phyloP scores from a whole-genome alignment of 92 coral and sea anemone species.

The Galaxea fascicularis region DNA sequence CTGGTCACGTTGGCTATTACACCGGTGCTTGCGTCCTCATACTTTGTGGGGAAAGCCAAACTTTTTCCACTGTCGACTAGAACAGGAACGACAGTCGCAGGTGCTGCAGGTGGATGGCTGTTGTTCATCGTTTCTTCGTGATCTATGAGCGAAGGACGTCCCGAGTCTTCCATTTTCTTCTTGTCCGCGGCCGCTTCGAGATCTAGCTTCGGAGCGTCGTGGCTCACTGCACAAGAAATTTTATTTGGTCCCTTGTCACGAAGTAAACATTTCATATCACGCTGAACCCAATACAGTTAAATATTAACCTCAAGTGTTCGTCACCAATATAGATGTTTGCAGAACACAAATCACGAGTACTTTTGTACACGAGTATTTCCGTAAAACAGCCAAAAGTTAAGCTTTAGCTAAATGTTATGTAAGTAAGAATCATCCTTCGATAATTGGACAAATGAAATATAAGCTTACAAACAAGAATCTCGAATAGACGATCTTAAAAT shows the following conservation, averaged over 20 bases:
- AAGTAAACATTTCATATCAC: neutral
- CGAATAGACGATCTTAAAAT: too few species aligned
- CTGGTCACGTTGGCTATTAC: conserved; percentile 72
- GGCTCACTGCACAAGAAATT: conserved; percentile 16
- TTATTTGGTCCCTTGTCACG: conserved; percentile 4
- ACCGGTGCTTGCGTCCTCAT: conserved; percentile 42
- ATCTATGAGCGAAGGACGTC: conserved; percentile 44
- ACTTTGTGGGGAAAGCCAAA: conserved; percentile 39
- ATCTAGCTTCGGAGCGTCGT: neutral
- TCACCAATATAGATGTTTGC: neutral
- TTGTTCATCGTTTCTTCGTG: conserved; percentile 26
- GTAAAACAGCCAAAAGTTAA: too few species aligned
- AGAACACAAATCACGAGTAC: neutral
- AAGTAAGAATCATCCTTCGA: too few species aligned
- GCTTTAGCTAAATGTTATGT: too few species aligned
- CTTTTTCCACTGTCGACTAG: conserved; percentile 10
- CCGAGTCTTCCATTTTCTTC: conserved; percentile 33
- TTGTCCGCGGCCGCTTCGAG: neutral
- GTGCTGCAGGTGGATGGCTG: conserved; percentile 1
- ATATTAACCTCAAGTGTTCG: neutral
- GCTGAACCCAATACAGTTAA: neutral
- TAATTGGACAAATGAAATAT: too few species aligned
- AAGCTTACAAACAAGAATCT: too few species aligned
- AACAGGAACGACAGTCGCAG: conserved; percentile 11
- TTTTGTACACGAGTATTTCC: too few species aligned